phyloP scores from a whole-genome alignment of 2,113 vertebrate genomes.

The Microcebus tavaratra region DNA sequence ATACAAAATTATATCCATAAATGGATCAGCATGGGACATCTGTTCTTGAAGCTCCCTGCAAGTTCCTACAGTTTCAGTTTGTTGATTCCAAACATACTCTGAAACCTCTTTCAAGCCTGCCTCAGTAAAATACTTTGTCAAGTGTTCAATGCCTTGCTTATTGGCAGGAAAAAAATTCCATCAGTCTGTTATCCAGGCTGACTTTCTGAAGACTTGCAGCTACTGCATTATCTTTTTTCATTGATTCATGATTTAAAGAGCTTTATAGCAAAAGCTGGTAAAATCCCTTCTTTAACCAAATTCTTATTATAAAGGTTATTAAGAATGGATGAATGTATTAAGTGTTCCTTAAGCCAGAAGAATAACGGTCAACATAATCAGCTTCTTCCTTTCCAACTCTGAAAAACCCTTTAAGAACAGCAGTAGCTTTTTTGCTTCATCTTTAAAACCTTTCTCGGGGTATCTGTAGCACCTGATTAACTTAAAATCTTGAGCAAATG shows the following conservation, averaged over 20 bases:
- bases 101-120: constrained; percentile 96
- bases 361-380: constrained; percentile 96
- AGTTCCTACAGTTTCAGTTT: constrained; percentile 94
- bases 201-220: constrained; percentile 96
- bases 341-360: constrained; percentile 93
- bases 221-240: constrained; percentile 97
- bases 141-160: constrained; percentile 97
- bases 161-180: constrained; percentile 98
- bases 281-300: constrained; percentile 98
- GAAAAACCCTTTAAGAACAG: constrained; percentile 97
- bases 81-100: constrained; percentile 97
- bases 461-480: constrained; percentile 99
- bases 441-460: constrained; percentile 98
- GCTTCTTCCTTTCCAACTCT: constrained; percentile 96
- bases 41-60: constrained; percentile 96
- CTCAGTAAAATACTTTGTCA: constrained; percentile 98
- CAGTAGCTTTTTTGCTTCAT: constrained; percentile 99
- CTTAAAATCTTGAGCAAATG: constrained; percentile 99
- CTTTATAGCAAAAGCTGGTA: constrained; percentile 98
- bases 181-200: constrained; percentile 98
- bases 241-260: constrained; percentile 99
- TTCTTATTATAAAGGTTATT: constrained; percentile 97
- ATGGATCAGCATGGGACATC: constrained; percentile 93
- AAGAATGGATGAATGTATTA: constrained; percentile 85
- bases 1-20: constrained; percentile 96